Evolutionary conservation across 2,797 vertebrate genomes (phyloP).

Genomic region (Gadopsis bispinosus): DNA sequence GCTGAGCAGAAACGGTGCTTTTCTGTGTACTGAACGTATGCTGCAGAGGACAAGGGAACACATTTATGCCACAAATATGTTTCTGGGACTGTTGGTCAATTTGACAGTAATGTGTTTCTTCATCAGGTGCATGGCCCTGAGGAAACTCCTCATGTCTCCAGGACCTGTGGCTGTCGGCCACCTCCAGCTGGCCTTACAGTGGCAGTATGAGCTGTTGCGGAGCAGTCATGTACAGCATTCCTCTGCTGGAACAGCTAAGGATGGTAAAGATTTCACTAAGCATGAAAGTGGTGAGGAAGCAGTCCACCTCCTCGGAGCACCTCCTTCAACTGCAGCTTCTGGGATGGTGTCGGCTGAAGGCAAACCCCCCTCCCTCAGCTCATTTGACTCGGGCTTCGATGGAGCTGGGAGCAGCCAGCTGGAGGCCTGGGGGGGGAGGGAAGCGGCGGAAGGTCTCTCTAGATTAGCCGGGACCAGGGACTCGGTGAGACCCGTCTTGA

Average conservation of each 20-base stretch:
- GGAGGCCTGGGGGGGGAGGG: conserved; percentile 54
- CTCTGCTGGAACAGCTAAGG: neutral
- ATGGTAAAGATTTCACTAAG: neutral
- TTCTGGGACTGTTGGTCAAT: neutral
- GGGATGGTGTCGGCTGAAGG: neutral
- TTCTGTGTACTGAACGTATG: too few species aligned
- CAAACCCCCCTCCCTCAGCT: conserved; percentile 75
- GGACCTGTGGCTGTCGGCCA: conserved; percentile 61
- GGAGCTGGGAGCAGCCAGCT: conserved; percentile 69
- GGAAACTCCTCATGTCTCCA: conserved; percentile 77
- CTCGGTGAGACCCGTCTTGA: neutral
- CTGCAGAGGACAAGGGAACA: too few species aligned
- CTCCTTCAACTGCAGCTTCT: conserved; percentile 2
- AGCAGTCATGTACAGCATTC: neutral
- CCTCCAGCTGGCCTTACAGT: conserved; percentile 81
- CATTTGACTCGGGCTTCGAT: conserved; percentile 83
- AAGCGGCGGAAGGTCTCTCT: conserved; percentile 33
- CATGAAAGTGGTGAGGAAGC: conserved; percentile 5
- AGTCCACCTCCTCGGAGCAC: neutral
- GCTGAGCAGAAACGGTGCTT: neutral
- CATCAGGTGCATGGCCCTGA: conserved; percentile 77
- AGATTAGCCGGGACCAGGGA: conserved; percentile 32
- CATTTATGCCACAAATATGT: too few species aligned
- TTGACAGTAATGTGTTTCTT: neutral
- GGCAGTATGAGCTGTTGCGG: conserved; percentile 80